Percentiles rank a stretch among this genome's conserved stretches.
Evolutionary conservation across 2,113 vertebrate species (phyloP).

Genomic region (Plectropomus leopardus): DNA sequence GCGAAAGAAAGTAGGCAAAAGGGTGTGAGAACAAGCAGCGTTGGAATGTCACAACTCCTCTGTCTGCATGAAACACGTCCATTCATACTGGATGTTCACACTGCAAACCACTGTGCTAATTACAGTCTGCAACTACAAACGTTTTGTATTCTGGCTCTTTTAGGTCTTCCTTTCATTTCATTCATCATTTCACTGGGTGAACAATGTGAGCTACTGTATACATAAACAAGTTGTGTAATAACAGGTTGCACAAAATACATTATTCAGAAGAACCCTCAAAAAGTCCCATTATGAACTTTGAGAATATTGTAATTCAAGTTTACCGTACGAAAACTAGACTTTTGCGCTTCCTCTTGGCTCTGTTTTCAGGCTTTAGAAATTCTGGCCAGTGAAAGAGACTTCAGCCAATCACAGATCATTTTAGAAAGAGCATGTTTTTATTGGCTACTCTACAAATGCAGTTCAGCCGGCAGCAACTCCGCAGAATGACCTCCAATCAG

Average conservation of each 20-base stretch:
- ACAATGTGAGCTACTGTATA: background rate
- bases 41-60: constrained; percentile 34
- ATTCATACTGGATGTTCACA: constrained; percentile 11
- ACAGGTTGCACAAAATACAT: background rate
- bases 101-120: background rate
- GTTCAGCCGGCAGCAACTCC: no score
- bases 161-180: background rate
- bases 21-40: constrained; percentile 33
- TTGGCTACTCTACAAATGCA: no score
- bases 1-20: background rate
- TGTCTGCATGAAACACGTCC: background rate
- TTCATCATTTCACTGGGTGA: background rate
- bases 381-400: no score
- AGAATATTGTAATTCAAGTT: no score
- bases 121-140: background rate
- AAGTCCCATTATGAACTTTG: no score
- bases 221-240: background rate
- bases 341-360: no score
- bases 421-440: no score
- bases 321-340: no score
- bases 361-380: no score
- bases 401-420: no score
- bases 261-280: background rate
- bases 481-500: no score
- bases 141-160: background rate